phyloP scores from a whole-genome alignment of 2,113 vertebrate species.

The Caranx ignobilis region DNA sequence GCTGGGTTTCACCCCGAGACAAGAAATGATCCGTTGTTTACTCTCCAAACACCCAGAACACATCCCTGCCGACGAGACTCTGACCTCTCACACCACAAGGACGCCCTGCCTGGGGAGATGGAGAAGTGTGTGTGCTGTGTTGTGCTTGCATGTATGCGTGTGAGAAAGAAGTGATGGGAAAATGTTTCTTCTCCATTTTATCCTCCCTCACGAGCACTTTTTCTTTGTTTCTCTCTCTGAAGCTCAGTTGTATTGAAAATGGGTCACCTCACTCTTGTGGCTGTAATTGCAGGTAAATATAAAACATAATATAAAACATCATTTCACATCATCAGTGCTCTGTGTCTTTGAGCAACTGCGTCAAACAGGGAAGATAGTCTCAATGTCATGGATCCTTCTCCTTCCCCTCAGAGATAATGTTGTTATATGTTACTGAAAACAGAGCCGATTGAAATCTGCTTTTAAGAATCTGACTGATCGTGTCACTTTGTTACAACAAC shows the following conservation, averaged over 20 bases:
- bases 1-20: conserved; percentile 61
- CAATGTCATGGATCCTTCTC: neutral
- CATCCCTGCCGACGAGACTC: conserved; percentile 72
- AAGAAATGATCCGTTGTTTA: conserved; percentile 73
- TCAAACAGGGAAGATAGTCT: neutral
- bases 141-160: conserved; percentile 22
- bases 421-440: neutral
- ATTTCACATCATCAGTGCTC: neutral
- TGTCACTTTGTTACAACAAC: neutral
- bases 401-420: neutral
- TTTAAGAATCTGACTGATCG: neutral
- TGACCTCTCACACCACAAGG: conserved; percentile 70
- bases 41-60: conserved; percentile 77
- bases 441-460: neutral
- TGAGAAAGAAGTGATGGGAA: conserved; percentile 32
- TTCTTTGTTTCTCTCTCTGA: conserved; percentile 25
- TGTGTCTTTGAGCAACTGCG: neutral
- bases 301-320: conserved; percentile 38
- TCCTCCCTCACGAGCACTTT: conserved; percentile 12
- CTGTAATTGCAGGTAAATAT: conserved; percentile 81
- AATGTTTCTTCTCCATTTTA: neutral
- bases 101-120: conserved; percentile 60
- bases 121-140: conserved; percentile 25
- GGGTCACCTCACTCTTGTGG: conserved; percentile 68
- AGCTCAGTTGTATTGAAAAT: conserved; percentile 73